Evolutionary conservation across 2,113 vertebrate species (phyloP).

Genomic region (Tupaia chinensis): DNA sequence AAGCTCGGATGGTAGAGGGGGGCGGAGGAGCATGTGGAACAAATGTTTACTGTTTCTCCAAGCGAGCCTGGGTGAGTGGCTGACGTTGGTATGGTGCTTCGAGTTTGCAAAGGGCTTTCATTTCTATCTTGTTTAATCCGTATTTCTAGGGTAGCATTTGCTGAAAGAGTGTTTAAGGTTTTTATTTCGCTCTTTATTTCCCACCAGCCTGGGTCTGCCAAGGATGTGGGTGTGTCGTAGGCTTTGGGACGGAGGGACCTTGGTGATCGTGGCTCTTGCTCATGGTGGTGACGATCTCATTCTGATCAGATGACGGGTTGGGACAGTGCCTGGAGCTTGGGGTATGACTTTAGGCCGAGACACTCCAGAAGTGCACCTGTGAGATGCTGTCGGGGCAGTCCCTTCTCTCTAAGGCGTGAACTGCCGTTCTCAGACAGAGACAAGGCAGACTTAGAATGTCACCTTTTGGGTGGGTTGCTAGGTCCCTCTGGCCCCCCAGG

Average conservation of each 20-base stretch:
- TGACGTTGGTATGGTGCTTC: neutral
- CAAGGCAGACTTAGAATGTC: neutral
- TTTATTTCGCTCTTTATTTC: conserved; percentile 21
- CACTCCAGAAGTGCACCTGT: too few relatives aligned
- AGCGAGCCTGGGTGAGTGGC: neutral
- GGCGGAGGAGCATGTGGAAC: neutral
- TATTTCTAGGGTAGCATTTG: conserved; percentile 10
- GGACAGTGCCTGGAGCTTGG: neutral
- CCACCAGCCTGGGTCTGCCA: neutral
- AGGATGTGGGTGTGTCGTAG: neutral
- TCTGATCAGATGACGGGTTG: neutral
- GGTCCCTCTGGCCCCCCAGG: neutral
- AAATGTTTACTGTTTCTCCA: neutral
- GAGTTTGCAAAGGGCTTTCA: neutral
- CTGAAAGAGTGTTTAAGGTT: neutral
- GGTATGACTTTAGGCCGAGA: neutral
- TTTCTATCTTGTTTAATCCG: neutral
- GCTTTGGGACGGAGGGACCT: neutral
- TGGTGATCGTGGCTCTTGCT: accelerated
- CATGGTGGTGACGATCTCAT: neutral
- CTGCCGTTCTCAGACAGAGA: neutral
- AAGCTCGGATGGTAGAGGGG: neutral
- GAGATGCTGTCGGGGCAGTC: neutral
- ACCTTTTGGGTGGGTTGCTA: neutral
- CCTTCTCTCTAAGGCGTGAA: neutral